These are phyloP conservation scores for Malurus melanocephalus DNA, from an alignment of 2,113 vertebrate species.

Conservation along the genomic window DNA sequence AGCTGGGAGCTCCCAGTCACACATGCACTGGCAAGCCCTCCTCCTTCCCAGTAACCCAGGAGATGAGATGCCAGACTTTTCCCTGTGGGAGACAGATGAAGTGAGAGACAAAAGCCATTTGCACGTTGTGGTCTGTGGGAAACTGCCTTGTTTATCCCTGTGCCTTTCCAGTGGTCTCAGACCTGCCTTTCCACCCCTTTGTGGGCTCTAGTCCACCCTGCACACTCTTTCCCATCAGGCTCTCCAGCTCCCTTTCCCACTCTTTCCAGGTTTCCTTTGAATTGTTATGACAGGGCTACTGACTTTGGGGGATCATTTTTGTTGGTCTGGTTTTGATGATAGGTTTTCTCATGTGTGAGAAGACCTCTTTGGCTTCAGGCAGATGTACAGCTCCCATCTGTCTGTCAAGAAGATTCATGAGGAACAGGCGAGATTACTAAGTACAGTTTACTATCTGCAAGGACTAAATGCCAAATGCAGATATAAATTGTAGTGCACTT, in stretches of 20 bases:
- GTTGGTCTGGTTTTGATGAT: not conserved
- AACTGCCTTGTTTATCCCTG: not conserved
- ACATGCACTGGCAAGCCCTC: not conserved
- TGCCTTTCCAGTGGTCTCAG: not conserved
- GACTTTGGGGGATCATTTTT: not conserved
- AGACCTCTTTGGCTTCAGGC: not conserved
- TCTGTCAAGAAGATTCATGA: slow-evolving; percentile 32
- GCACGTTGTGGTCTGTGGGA: not conserved
- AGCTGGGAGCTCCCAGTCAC: not conserved
- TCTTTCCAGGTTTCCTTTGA: not conserved
- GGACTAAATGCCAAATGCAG: slow-evolving; percentile 3
- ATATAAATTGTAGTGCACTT: not conserved
- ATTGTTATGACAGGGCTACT: not conserved
- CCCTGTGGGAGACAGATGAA: not conserved
- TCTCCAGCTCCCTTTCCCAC: not conserved
- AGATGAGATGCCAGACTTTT: slow-evolving; percentile 15
- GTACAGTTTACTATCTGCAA: slow-evolving; percentile 3
- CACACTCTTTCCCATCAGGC: not conserved
- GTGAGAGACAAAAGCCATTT: not conserved
- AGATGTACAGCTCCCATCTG: not conserved
- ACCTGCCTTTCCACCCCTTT: not conserved
- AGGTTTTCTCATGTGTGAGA: not conserved
- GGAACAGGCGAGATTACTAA: slow-evolving; percentile 9
- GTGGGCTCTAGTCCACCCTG: not conserved
- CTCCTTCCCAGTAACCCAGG: not conserved